Conservation (phyloP, 2,113 vertebrate species). For the Trematocara marginatum region DNA sequence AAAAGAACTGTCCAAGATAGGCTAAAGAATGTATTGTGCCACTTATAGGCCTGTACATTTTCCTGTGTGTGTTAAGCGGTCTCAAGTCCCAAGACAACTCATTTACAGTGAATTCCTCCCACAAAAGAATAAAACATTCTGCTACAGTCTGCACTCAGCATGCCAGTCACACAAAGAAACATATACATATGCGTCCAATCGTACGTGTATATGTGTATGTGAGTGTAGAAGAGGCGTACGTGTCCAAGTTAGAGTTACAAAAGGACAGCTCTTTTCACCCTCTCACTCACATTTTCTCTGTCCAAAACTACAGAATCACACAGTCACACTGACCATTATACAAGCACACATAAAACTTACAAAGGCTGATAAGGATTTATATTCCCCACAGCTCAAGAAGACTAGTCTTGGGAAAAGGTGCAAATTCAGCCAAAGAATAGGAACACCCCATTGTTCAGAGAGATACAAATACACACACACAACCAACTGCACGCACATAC, state of each 20-base stretch:
- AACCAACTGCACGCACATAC: background rate
- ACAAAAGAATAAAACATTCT: conserved; percentile 31
- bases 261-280: background rate
- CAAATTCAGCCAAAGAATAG: conserved; percentile 46
- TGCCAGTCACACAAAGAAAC: conserved; percentile 48
- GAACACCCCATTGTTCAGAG: conserved; percentile 33
- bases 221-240: background rate
- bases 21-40: background rate
- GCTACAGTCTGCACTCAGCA: conserved; percentile 60
- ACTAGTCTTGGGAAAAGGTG: conserved; percentile 30
- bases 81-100: conserved; percentile 62
- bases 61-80: conserved; percentile 5
- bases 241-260: conserved; percentile 2
- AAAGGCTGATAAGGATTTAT: conserved; percentile 56
- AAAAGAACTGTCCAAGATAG: background rate
- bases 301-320: background rate
- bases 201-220: background rate
- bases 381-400: conserved; percentile 36
- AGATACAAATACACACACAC: conserved; percentile 1
- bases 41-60: background rate
- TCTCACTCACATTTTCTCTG: background rate
- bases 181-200: background rate
- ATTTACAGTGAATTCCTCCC: conserved; percentile 51
- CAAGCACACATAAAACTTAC: conserved; percentile 14
- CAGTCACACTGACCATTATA: background rate